Evolutionary conservation across 2,113 vertebrate genomes (phyloP), one percentile per base, ranked within the genome.

Genomic region (Cettia cetti): DNA sequence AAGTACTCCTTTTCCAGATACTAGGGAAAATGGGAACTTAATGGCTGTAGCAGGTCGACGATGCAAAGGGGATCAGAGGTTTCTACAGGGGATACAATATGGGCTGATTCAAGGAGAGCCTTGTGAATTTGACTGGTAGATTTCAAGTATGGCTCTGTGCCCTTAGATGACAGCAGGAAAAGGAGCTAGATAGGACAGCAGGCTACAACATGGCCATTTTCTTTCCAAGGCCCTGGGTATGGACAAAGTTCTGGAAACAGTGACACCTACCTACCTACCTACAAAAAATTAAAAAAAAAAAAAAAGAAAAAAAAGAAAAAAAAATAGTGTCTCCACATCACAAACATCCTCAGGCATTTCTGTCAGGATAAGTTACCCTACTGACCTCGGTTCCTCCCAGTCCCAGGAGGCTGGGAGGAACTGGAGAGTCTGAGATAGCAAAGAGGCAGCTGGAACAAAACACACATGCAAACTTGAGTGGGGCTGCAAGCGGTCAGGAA

Each of bases 271-370:
- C n/a, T n/a, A n/a, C n/a, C n/a, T 53, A 71, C 13, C 31, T 40
- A 35, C 23, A 19, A 40, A 50, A 52, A 69, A 42, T 10, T 40
- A 37, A n/a, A 35, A 42, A 39, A 24, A 39, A 33, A 21, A 26
- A 56, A n/a, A n/a, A n/a, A 37, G 28, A 24, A 42, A 79, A n/a
- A 26, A 39, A 30, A 18, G 23, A 42, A 39, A 37, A n/a, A 40
- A 65, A 39, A n/a, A 15, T 0, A n/a, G n/a, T 0, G 53, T 59
- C 86, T 72, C 39, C 14, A 33, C 16, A 60, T 27, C 0, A 0
- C 14, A 59, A 78, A 66, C 20, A 27, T 26, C 13, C 18, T 81
- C 47, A 54, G 21, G 27, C 1, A 2, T 49, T 83, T 69, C 15
- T 57, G 45, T 68, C 33, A 72, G 30, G 33, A 13, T 54, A 50